A percentile compares a stretch with the other conserved stretches of the same genome.
Evolutionary conservation across 64 coral and sea anemone species (phyloP).

Genomic region (Montipora sp.): DNA sequence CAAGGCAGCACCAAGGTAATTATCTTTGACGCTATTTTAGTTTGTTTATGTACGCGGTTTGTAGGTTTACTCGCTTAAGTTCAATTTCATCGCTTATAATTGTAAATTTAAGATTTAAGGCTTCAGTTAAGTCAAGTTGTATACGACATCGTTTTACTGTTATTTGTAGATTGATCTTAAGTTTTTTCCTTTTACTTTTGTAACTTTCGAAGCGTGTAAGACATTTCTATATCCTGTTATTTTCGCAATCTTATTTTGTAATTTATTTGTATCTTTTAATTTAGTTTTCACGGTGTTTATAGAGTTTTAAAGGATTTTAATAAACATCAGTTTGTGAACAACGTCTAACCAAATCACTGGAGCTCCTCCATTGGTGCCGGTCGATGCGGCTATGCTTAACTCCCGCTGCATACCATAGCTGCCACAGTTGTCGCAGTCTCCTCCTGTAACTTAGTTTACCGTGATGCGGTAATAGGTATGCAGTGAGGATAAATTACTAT

Average conservation of each 20-base stretch:
- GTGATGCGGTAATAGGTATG: no score
- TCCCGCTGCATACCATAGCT: no score
- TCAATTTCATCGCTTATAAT: neutral
- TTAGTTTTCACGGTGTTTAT: neutral
- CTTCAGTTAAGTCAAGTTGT: neutral
- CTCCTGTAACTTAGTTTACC: no score
- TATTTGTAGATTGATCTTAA: neutral
- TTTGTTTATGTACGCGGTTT: neutral
- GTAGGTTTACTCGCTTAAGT: neutral
- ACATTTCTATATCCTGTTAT: neutral
- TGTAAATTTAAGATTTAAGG: neutral
- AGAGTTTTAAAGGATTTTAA: neutral
- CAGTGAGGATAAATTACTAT: no score
- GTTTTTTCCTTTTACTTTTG: neutral
- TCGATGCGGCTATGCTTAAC: no score
- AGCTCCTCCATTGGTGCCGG: neutral
- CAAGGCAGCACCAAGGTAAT: neutral
- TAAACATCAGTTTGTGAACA: neutral
- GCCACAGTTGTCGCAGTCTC: no score
- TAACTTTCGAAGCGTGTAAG: neutral
- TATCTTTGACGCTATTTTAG: neutral
- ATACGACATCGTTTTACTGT: neutral
- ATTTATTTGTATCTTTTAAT: neutral
- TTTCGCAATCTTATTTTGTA: neutral
- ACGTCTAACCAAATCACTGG: neutral